These are phyloP conservation scores for Pogonus chalceus DNA, from an alignment of 1,140 invertebrate genomes.

Conservation along the genomic window DNA sequence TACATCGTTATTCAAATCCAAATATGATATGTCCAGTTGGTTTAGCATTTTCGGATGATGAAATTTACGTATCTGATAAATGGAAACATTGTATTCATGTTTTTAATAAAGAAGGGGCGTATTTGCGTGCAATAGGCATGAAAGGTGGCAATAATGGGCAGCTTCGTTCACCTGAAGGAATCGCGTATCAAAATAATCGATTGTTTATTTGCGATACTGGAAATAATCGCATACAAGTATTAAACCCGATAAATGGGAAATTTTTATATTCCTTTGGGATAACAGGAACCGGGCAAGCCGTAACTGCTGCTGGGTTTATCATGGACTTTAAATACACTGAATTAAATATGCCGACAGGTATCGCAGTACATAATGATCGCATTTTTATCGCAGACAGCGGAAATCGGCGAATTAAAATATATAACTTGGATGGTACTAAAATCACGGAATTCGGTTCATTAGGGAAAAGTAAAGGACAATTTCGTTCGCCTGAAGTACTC, in stretches of 20 bases:
- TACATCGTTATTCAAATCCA: constrained; percentile 38
- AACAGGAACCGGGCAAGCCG: not conserved
- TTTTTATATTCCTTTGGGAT: constrained; percentile 38
- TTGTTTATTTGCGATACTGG: constrained; percentile 64
- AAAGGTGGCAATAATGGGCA: constrained; percentile 50
- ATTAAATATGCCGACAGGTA: constrained; percentile 57
- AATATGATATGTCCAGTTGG: constrained; percentile 56
- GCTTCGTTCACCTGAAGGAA: constrained; percentile 61
- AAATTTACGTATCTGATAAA: constrained; percentile 57
- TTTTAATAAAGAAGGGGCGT: constrained; percentile 51
- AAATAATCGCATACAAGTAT: constrained; percentile 53
- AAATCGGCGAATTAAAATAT: constrained; percentile 53
- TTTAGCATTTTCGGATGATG: constrained; percentile 52
- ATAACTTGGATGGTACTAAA: constrained; percentile 40
- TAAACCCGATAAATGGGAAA: constrained; percentile 37
- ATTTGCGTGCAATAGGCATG: constrained; percentile 48
- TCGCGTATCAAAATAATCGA: constrained; percentile 46
- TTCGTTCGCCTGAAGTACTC: constrained; percentile 56
- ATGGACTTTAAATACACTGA: constrained; percentile 36
- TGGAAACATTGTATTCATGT: constrained; percentile 70
- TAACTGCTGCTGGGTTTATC: constrained; percentile 23
- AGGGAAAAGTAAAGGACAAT: constrained; percentile 50
- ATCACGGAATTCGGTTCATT: constrained; percentile 46
- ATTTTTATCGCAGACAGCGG: constrained; percentile 54
- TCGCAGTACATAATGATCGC: constrained; percentile 45